Evolutionary conservation across 2,113 vertebrate genomes (phyloP).

Genomic region (Catharus minimus): DNA sequence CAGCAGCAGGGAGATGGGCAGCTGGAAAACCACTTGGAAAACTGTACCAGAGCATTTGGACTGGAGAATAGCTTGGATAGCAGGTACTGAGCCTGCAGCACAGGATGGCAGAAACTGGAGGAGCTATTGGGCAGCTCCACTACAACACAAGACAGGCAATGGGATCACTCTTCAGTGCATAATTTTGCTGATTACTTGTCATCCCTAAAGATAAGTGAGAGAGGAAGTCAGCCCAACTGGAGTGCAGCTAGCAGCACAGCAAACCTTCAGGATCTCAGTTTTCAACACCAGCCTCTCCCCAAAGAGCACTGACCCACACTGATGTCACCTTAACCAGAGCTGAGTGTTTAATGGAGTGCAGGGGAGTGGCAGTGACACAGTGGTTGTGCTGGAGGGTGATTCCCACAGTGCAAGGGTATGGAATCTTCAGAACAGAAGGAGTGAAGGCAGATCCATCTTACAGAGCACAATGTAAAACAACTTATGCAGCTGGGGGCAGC

Average conservation of each 20-base stretch:
- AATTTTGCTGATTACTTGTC: not conserved
- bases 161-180: not conserved
- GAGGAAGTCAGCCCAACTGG: not conserved
- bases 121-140: not conserved
- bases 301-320: not conserved
- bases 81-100: not conserved
- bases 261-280: not conserved
- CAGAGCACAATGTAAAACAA: not conserved
- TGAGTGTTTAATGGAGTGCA: conserved; percentile 28
- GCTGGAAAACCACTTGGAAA: not conserved
- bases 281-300: not conserved
- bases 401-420: not conserved
- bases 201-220: not conserved
- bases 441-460: not conserved
- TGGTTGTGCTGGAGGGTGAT: not conserved
- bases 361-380: not conserved
- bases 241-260: not conserved
- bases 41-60: not conserved
- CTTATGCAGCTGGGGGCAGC: not conserved
- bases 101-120: not conserved
- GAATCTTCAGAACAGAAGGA: not conserved
- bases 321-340: conserved; percentile 44
- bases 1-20: not conserved
- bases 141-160: not conserved
- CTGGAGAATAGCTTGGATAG: not conserved